Evolutionary conservation across 2,113 vertebrate species (phyloP).

Genomic region (Rallus limicola): DNA sequence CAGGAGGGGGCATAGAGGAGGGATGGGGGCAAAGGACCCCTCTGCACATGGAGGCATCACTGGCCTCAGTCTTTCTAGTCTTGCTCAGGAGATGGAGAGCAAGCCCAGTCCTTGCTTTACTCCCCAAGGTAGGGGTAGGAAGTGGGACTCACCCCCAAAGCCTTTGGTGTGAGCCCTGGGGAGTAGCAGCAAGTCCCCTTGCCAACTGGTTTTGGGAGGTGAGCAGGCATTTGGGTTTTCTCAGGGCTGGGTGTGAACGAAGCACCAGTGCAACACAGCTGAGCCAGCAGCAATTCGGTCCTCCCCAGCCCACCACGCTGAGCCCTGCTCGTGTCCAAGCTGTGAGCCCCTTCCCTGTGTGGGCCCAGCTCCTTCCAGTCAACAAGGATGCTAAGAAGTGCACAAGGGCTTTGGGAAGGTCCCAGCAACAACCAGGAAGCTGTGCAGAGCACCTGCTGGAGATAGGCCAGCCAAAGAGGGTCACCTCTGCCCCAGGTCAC

Average conservation of each 20-base stretch:
- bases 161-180: background rate
- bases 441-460: background rate
- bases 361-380: fast-evolving
- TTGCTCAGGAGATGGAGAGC: background rate
- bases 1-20: background rate
- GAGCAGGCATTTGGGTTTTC: background rate
- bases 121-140: background rate
- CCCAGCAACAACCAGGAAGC: background rate
- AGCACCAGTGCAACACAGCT: background rate
- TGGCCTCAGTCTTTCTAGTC: background rate
- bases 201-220: background rate
- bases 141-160: background rate
- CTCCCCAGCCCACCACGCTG: fast-evolving
- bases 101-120: background rate
- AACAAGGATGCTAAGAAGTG: background rate
- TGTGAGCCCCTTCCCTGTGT: background rate
- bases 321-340: background rate
- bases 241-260: background rate
- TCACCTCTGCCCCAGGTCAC: background rate
- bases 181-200: background rate
- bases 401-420: background rate
- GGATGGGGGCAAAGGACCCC: background rate
- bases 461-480: background rate
- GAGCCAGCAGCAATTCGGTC: background rate
- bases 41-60: background rate